phyloP scores from a whole-genome alignment of 1,140 invertebrate genomes.

The Rhagoletis zephyria region DNA sequence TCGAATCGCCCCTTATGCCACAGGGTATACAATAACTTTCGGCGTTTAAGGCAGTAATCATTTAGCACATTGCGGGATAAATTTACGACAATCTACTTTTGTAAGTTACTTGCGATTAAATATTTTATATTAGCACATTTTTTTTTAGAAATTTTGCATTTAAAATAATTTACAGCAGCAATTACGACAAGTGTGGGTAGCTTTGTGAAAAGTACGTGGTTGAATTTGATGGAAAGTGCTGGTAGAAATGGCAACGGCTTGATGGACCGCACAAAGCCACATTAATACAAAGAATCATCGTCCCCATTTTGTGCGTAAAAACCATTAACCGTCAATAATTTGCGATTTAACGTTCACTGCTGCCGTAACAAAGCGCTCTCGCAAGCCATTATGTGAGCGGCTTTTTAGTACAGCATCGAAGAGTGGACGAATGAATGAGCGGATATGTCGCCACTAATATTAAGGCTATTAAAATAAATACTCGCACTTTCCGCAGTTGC shows the following conservation, averaged over 20 bases:
- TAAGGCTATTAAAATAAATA: not conserved
- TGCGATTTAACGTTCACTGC: slow-evolving; percentile 33
- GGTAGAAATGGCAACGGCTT: not conserved
- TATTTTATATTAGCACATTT: slow-evolving; percentile 15
- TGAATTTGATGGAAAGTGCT: not conserved
- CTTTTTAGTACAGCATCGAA: not conserved
- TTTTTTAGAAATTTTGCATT: not conserved
- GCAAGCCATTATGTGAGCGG: not conserved
- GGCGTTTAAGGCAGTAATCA: not conserved
- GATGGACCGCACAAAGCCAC: not conserved
- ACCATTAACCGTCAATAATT: slow-evolving; percentile 21
- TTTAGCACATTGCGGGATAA: not conserved
- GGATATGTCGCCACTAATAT: not conserved
- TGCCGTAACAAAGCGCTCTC: not conserved
- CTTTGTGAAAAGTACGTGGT: not conserved
- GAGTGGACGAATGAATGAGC: not conserved
- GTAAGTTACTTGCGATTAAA: slow-evolving; percentile 1
- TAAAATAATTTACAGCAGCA: not conserved
- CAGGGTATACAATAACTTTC: too few species aligned
- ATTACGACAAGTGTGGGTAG: not conserved
- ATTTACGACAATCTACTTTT: not conserved
- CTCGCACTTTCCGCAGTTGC: too few species aligned
- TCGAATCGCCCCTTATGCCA: too few species aligned
- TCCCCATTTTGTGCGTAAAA: not conserved
- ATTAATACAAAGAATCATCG: not conserved